These are phyloP conservation scores for Vespertilio murinus DNA, from an alignment of 2,797 vertebrate genomes.

Conservation along the genomic window DNA sequence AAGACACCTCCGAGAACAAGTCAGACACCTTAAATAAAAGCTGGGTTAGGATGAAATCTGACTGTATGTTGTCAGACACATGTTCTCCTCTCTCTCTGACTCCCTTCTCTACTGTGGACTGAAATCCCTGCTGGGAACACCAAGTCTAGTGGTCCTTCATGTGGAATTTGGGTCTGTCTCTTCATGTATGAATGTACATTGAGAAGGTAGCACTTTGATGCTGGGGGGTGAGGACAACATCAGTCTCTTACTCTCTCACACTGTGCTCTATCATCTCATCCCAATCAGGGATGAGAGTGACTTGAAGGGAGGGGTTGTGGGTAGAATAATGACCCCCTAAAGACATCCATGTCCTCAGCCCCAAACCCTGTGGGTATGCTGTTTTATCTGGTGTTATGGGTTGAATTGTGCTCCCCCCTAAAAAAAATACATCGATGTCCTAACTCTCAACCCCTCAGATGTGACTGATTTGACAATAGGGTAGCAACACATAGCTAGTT, in stretches of 20 bases:
- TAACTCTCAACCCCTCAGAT: neutral
- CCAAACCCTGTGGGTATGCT: too few species aligned
- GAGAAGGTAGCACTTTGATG: neutral
- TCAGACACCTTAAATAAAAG: constrained; percentile 72
- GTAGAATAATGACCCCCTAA: neutral
- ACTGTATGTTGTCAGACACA: constrained; percentile 70
- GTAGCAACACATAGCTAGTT: neutral
- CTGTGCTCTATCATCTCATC: neutral
- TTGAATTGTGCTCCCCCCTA: neutral
- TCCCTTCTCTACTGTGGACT: constrained; percentile 2
- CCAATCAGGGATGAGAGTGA: neutral
- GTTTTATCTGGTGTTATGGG: neutral
- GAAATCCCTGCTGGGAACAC: neutral
- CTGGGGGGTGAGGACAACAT: neutral
- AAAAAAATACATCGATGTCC: neutral
- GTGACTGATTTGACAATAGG: neutral
- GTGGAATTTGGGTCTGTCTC: neutral
- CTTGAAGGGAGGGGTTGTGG: neutral
- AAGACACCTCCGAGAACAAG: constrained; percentile 72
- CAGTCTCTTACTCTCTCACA: neutral
- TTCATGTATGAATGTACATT: neutral
- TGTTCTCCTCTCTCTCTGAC: constrained; percentile 58
- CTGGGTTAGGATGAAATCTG: constrained; percentile 67
- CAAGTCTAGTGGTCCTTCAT: neutral
- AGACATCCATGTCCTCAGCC: neutral